phyloP scores from a whole-genome alignment of 2,888 invertebrate species.

The Coleophora deauratella region DNA sequence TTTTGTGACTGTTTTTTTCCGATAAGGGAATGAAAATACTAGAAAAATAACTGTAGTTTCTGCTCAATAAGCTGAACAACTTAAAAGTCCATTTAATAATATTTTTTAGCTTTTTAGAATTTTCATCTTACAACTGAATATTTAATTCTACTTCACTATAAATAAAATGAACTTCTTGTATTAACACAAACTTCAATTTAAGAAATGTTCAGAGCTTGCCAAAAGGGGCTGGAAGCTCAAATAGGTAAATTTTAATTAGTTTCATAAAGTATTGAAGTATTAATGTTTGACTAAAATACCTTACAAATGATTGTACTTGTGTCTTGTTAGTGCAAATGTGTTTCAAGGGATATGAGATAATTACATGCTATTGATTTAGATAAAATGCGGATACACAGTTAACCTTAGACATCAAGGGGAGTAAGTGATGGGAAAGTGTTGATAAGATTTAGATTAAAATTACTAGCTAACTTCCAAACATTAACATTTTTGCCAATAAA shows the following conservation, averaged over 20 bases:
- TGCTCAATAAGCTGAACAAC: no score
- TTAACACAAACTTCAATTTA: no score
- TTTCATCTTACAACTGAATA: neutral
- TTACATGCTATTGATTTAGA: neutral
- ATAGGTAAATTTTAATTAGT: no score
- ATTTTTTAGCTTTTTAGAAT: neutral
- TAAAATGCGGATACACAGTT: constrained; percentile 35
- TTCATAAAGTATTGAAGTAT: neutral
- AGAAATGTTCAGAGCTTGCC: no score
- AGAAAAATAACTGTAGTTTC: no score
- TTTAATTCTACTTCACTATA: neutral
- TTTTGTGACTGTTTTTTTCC: no score
- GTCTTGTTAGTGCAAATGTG: no score
- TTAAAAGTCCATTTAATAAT: no score
- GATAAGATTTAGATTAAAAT: constrained; percentile 18
- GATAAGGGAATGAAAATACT: no score
- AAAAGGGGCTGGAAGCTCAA: no score
- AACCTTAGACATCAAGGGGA: constrained; percentile 46
- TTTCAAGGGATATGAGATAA: constrained; percentile 1
- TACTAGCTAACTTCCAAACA: constrained; percentile 26
- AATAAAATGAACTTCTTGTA: no score
- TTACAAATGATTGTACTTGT: no score
- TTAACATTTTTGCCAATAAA: constrained; percentile 28
- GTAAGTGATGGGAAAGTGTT: constrained; percentile 35
- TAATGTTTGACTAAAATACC: constrained; percentile 8